Base-by-base conservation (phyloP, 2,113 vertebrate genomes). In the Orcinus orca region DNA sequence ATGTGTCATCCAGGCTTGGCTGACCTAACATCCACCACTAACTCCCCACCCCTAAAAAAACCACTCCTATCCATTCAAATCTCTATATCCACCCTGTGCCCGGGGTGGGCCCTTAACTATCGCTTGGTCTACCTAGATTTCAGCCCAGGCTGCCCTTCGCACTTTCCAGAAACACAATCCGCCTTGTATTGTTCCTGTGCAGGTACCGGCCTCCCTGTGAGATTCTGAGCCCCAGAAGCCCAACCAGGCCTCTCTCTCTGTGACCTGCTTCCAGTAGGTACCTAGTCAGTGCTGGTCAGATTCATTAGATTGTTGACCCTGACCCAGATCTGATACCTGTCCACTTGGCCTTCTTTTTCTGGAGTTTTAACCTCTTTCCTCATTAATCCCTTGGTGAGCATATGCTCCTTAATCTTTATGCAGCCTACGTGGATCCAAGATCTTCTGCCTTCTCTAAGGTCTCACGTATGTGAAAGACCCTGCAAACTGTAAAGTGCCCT, bases 21-120 rank as follows among this genome's bases (percentile, higher is more conserved):
- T 68, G 55, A 21, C 33, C 36, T 7, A 1, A 33, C 84, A 3
- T 12, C 15, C 65, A 15, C 15, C 11, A 5, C 53, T 23, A 6
- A 53, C 26, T 26, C 26, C 10, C 26, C 11, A 12, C 62, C 6
- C 36, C 9, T 3, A 11, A 21, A n/a, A 62, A 38, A 41, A 10
- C 50, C 71, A 20, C 29, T 50, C 44, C 1, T 12, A 13, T 12
- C 53, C 71, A 23, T 9, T 25, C 44, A 26, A 13, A 12, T n/a
- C n/a, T 38, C 1, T 7, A 0, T 11, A 0, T 63, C 20, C 17
- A 5, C 1, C 29, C 60, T 17, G 1, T 21, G 25, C n/a, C 36
- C 26, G 36, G 38, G 17, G 36, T 21, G 36, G 68, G 33, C 36
- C 68, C 44, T 36, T 33, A 4, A 10, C 17, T n/a, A 38, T 60